These are phyloP conservation scores for Drosophila eohydei DNA, from an alignment of 2,888 invertebrate species.

Conservation along the genomic window DNA sequence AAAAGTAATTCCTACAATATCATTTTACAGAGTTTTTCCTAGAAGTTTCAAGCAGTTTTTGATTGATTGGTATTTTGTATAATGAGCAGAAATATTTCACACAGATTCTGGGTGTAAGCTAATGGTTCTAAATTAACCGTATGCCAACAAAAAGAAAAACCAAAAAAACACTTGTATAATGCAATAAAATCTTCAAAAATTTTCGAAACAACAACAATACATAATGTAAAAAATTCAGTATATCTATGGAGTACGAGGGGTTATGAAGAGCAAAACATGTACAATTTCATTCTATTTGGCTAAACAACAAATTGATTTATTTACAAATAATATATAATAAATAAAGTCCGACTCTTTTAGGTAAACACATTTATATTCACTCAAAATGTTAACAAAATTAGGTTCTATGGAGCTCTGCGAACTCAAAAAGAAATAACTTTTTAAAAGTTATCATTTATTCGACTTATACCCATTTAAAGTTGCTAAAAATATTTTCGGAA, in stretches of 20 bases:
- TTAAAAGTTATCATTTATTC: not conserved
- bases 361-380: too few relatives aligned
- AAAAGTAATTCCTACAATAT: not conserved
- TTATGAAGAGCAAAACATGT: too few relatives aligned
- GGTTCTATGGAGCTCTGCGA: not conserved
- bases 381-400: too few relatives aligned
- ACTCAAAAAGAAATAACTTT: not conserved
- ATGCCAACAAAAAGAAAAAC: constrained; percentile 1
- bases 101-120: constrained; percentile 23
- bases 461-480: not conserved
- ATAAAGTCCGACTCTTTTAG: not conserved
- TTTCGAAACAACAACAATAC: constrained; percentile 24
- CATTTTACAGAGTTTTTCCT: constrained; percentile 4
- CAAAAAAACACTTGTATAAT: constrained; percentile 21
- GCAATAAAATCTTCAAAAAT: constrained; percentile 30
- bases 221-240: too few relatives aligned
- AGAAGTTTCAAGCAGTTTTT: constrained; percentile 1
- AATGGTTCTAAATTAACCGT: constrained; percentile 47
- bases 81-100: constrained; percentile 4
- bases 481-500: not conserved
- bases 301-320: too few relatives aligned
- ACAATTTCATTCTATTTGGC: too few relatives aligned
- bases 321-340: not conserved
- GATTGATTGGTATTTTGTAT: constrained; percentile 1
- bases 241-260: too few relatives aligned